Evolutionary conservation across 2,113 vertebrate species (phyloP), one percentile per base, ranked within the genome.

Genomic region (Apus apus): DNA sequence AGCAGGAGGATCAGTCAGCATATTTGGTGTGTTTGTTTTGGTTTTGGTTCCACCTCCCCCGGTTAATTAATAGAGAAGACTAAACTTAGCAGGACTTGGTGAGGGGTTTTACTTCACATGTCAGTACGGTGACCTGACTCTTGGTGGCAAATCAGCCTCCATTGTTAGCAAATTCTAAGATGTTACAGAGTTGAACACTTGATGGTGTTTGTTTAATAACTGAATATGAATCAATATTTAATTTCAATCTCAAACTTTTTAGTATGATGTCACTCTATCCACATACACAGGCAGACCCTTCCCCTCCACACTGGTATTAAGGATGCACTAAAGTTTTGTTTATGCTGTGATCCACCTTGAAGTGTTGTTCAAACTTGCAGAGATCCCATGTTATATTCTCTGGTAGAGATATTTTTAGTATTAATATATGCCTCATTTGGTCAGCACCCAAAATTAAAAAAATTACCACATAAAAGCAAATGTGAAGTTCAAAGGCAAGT

Each of bases 391-490:
- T 68, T 92, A 71, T 36, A 68, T 65, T 78, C n/a, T 84, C 13
- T 20, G 77, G 22, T 45, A 27, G 54, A 90, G 8, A 38, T 32
- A 43, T 32, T 32, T 71, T 40, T 1, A 58, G 57, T 65, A 78
- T 74, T 87, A 93, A 67, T 64, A 36, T 56, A 51, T 23, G 30
- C 14, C 21, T 83, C 32, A 16, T 74, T 91, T 75, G 56, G 61
- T 90, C 76, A 90, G 56, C 76, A 91, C 30, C 21, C 5, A 6
- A 87, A 90, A 85, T 94, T 50, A 26, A 21, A 54, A 91, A 62
- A 40, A 51, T n/a, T 70, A 58, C 27, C 91, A 93, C 75, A 94
- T 90, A 61, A 96, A 96, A 88, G 72, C 8, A 65, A 85, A 53
- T 3, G 4, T 50, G 5, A 78, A 90, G 65, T 96, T 96, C 56